Base-by-base conservation (phyloP, 1,140 invertebrate species). In the Sarcophaga bullata region DNA sequence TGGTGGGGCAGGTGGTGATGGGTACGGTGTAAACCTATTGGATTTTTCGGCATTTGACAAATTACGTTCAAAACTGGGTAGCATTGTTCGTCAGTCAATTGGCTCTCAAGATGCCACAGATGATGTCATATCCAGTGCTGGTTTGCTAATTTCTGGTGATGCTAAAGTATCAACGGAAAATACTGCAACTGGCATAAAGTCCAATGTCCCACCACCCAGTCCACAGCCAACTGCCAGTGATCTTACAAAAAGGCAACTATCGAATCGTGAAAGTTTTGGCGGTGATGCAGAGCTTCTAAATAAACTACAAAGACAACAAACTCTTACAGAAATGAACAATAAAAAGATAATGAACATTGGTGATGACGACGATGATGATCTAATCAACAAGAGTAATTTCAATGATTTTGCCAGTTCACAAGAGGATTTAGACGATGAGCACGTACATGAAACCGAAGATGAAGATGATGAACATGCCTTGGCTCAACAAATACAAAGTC, bases 251-350 rank as follows among this genome's bases (percentile, higher is more conserved):
- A 85, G 91, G 7, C 86, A 92, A 5, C 88, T 93, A 19, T 84
- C 93, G 9, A 92, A 92, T 10, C 91, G 94, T 80, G 93, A 95
- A 85, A 95, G 94, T 87, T 95, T 95, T 88, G 95, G 93, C 0
- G 94, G 93, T 25, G 95, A 96, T 89, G 94, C 94, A 7, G 93
- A 95, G 85, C 94, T 96, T 52, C 91, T 96, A 83, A 93, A 93
- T 83, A 95, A 95, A 85, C 88, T 95, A 54, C 93, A 94, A 85
- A 92, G 89, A 89, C 68, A 84, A 15, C 80, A 84, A 8, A 82
- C 84, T 25, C 78, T 83, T 54, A 48, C 54, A 5, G 80, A 54
- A 17, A 68, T 54, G 37, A 86, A 90, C 37, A 87, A 90, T 49
- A 90, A 91, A 85, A 90, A 91, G 68, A 89, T 90, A 68, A 84